These are phyloP conservation scores for Macroteleia sp. DNA, from an alignment of 2,888 invertebrate species.

Conservation along the genomic window DNA sequence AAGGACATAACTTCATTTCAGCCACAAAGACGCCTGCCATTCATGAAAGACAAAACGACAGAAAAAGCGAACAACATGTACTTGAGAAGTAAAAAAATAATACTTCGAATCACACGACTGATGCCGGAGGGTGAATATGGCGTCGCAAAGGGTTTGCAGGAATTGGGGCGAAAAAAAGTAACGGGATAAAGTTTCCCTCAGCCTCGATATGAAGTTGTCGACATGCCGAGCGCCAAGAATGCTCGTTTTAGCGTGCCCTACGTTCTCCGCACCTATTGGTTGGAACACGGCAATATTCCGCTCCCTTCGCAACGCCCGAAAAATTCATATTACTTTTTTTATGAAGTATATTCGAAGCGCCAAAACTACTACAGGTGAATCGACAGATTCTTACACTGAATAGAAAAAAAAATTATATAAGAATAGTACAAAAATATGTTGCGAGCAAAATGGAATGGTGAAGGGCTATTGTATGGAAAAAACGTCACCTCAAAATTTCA, in stretches of 20 bases:
- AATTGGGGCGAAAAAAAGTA: conserved; percentile 56
- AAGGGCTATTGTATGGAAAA: too few species aligned
- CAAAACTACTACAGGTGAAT: background rate
- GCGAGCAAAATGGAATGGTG: too few species aligned
- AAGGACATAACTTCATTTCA: conserved; percentile 19
- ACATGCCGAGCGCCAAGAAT: conserved; percentile 49
- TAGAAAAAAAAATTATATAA: background rate
- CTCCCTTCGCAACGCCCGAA: background rate
- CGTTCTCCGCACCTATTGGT: conserved; percentile 26
- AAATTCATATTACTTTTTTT: conserved; percentile 10
- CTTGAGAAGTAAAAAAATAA: conserved; percentile 34
- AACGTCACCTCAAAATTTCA: too few species aligned
- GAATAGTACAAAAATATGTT: too few species aligned
- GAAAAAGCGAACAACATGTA: conserved; percentile 21
- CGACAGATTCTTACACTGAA: background rate
- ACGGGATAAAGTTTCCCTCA: conserved; percentile 47
- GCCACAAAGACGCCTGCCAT: conserved; percentile 33
- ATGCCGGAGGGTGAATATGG: conserved; percentile 29
- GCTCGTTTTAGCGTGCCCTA: conserved; percentile 41
- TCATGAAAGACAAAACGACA: conserved; percentile 21
- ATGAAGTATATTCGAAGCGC: background rate
- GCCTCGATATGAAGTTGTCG: conserved; percentile 53
- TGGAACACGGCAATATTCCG: conserved; percentile 7
- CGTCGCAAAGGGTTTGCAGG: conserved; percentile 48
- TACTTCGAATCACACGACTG: conserved; percentile 37